Base-by-base conservation (phyloP, 1,140 invertebrate genomes). In the Atopsyche davidsoni region DNA sequence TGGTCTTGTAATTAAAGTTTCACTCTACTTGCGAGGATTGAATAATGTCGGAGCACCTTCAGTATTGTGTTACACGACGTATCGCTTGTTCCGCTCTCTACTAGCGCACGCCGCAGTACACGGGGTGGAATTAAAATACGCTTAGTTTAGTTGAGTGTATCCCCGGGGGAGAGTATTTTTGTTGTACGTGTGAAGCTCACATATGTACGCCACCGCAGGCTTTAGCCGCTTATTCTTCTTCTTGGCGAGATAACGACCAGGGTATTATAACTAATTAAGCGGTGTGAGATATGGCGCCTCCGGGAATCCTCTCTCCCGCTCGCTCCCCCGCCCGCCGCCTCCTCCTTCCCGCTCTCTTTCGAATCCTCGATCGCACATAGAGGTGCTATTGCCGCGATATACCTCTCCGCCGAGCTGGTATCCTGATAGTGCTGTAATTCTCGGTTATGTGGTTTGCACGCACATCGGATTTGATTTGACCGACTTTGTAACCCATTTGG, bases 211-310 rank as follows among this genome's bases (percentile, higher is more conserved):
- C 38, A 35, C 48, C n/a, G 48, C 39, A 18, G 32, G 48, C 24
- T 39, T 34, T 22, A 23, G 31, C 39, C 40, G 31, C 48, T 50
- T 52, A 45, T 52, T 52, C 50, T 52, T 52, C 50, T 39, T 31
- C 41, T 45, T 45, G 50, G 42, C 24, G 42, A 57, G 46, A 57
- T 57, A 52, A 57, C 54, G 45, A 57, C 39, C 38, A 24, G 17
- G 34, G 54, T 44, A 53, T 57, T 57, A 57, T 48, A 49, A 52
- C 49, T 57, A 52, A 57, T 57, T 57, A 57, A 45, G 54, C 34
- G 54, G 47, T 43, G 54, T 57, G 54, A 57, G 45, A 48, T 35
- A 57, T 44, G 24, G 50, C 46, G 48, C 54, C 49, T 18, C 39
- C 39, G 54, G 45, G 54, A 49, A 41, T 40, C 22, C 13, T 11